Evolutionary conservation across 2,888 invertebrate species (phyloP), one percentile per base, ranked within the genome.

Genomic region (Lasioglossum lativentre): DNA sequence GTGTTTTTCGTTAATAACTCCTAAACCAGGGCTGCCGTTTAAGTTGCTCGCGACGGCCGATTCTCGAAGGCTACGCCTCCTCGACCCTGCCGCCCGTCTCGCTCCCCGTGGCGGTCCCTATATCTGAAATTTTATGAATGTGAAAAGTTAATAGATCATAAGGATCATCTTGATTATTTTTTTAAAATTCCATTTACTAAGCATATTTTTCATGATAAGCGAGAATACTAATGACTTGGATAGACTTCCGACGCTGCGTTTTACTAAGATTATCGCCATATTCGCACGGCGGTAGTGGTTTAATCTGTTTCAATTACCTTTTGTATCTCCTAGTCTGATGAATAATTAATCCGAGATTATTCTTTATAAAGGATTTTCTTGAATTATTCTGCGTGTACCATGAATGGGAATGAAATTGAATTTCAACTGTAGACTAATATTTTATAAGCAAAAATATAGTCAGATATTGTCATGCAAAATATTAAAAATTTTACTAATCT

Each of bases 291-390:
- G 75, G 72, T 66, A 66, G 74, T 71, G 75, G 63, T 40, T 84
- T 75, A 73, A 78, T 59, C 63, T 27, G 47, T 52, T 71, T 72
- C 71, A 40, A 56, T 78, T 82, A 63, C 14, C 30, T 63, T 27
- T 27, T 63, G 10, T 30, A 27, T n/a, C 14, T 30, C 27, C 8
- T 10, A 63, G 52, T 73, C 63, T 40, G 52, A 66, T 71, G 81
- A 34, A 34, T 34, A 80, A 66, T 71, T 78, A 82, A 78, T 81
- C 56, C 42, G 40, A 63, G 56, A 38, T 81, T 81, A 45, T 4
- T 52, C 2, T 14, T 2, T 30, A 19, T 1, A 27, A 38, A 30
- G 23, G 42, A n/a, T 70, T 2, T 52, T 19, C 38, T 5, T 16
- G 30, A 19, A 45, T 27, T 19, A 38, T 19, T 63, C 56, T 2